A percentile compares a stretch with the other conserved stretches of the same genome.
Conservation (phyloP, 2,888 invertebrate genomes). For the Archips xylosteana region DNA sequence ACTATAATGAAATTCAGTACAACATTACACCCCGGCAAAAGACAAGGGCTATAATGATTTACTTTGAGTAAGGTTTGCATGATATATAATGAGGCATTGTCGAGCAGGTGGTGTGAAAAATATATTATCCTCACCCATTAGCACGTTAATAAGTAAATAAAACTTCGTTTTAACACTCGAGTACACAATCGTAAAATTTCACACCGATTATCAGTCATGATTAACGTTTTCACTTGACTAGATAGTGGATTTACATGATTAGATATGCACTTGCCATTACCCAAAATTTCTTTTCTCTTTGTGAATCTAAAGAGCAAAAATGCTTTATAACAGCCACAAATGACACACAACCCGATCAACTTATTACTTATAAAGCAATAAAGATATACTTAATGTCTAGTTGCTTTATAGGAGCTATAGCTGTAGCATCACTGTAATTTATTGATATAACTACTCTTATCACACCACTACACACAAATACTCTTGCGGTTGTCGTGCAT, state of each 20-base stretch:
- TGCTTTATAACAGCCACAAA: not conserved
- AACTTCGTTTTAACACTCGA: not conserved
- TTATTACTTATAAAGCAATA: not conserved
- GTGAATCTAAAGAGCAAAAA: not conserved
- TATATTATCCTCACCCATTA: not conserved
- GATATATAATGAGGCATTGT: too few relatives aligned
- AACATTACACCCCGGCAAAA: too few relatives aligned
- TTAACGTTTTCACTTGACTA: not conserved
- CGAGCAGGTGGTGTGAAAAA: too few relatives aligned
- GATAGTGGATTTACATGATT: conserved; percentile 6
- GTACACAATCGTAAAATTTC: conserved; percentile 4
- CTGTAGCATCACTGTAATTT: conserved; percentile 2
- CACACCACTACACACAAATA: conserved; percentile 13
- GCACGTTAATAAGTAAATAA: not conserved
- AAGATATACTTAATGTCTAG: not conserved
- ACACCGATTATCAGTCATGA: not conserved
- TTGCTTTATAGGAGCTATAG: not conserved
- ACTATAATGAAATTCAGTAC: too few relatives aligned
- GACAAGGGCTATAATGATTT: too few relatives aligned
- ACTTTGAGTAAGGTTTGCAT: too few relatives aligned
- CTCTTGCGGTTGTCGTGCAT: not conserved
- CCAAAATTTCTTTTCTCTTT: not conserved
- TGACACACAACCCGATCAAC: not conserved
- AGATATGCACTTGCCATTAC: not conserved
- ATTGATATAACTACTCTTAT: conserved; percentile 22